Evolutionary conservation across 2,797 vertebrate genomes (phyloP).

Genomic region (Falco rusticolus): DNA sequence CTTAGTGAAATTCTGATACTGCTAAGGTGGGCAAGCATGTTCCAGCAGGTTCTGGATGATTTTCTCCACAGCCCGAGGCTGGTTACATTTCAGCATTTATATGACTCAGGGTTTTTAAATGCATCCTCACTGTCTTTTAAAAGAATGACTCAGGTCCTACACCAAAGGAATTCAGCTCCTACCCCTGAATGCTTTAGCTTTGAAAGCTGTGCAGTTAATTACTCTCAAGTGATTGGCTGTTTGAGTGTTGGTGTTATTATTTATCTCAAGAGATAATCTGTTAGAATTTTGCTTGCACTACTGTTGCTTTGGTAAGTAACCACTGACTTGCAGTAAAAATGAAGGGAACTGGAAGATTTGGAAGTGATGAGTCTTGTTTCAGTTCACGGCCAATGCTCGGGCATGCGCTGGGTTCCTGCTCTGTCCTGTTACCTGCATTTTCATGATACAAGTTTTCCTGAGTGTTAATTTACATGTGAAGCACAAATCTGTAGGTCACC

Average conservation of each 20-base stretch:
- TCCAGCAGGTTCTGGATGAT: not conserved
- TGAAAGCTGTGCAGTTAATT: not conserved
- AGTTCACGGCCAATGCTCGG: not conserved
- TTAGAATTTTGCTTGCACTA: not conserved
- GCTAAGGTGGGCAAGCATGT: not conserved
- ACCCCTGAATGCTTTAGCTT: not conserved
- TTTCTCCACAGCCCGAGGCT: not conserved
- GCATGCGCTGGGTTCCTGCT: not conserved
- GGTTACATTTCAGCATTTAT: not conserved
- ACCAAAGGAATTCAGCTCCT: not conserved
- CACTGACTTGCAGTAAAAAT: not conserved
- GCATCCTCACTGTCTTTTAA: not conserved
- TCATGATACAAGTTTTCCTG: not conserved
- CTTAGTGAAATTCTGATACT: not conserved
- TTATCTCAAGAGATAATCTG: not conserved
- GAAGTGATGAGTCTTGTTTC: not conserved
- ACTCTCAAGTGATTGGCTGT: not conserved
- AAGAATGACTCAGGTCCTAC: not conserved
- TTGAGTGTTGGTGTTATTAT: not conserved
- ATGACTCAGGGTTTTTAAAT: not conserved
- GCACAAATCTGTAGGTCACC: not conserved
- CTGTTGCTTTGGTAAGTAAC: not conserved
- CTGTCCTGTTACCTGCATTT: not conserved
- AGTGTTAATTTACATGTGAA: not conserved
- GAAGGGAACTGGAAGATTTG: not conserved